These are phyloP conservation scores for Tachysurus vachellii DNA, from an alignment of 2,113 vertebrate genomes.

Conservation along the genomic window DNA sequence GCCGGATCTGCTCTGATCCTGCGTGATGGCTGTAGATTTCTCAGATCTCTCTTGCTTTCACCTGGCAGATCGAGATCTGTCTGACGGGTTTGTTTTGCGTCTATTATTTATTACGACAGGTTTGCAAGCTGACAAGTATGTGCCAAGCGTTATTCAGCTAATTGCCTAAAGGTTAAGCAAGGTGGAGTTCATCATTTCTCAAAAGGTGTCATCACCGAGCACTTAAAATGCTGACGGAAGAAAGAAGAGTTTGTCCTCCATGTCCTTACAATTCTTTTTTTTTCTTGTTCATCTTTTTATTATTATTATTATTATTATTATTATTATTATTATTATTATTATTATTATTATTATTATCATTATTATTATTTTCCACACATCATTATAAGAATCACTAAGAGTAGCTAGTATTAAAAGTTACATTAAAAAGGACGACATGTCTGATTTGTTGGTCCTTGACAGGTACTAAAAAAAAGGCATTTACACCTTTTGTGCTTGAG, in stretches of 20 bases:
- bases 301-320: background rate
- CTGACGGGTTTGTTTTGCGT: background rate
- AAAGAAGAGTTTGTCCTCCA: background rate
- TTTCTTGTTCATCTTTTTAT: background rate
- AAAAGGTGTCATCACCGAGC: slow-evolving; percentile 32
- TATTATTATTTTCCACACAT: background rate
- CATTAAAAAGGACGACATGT: background rate
- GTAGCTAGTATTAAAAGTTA: background rate
- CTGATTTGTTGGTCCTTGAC: background rate
- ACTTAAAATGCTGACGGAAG: slow-evolving; percentile 17
- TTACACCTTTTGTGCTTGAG: background rate
- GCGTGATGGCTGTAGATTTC: slow-evolving; percentile 4
- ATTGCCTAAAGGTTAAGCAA: slow-evolving; percentile 36
- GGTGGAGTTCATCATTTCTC: slow-evolving; percentile 30
- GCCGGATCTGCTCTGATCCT: background rate
- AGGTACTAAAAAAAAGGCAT: background rate
- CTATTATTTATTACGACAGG: slow-evolving; percentile 35
- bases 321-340: background rate
- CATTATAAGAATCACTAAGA: background rate
- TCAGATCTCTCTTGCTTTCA: background rate
- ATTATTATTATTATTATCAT: background rate
- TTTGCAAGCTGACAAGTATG: slow-evolving; percentile 11
- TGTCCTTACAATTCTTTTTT: background rate
- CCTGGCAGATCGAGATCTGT: slow-evolving; percentile 9
- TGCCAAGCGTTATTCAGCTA: slow-evolving; percentile 33